Evolutionary conservation across 2,797 vertebrate species (phyloP), one percentile per base, ranked within the genome.

Genomic region (Myotis planiceps): DNA sequence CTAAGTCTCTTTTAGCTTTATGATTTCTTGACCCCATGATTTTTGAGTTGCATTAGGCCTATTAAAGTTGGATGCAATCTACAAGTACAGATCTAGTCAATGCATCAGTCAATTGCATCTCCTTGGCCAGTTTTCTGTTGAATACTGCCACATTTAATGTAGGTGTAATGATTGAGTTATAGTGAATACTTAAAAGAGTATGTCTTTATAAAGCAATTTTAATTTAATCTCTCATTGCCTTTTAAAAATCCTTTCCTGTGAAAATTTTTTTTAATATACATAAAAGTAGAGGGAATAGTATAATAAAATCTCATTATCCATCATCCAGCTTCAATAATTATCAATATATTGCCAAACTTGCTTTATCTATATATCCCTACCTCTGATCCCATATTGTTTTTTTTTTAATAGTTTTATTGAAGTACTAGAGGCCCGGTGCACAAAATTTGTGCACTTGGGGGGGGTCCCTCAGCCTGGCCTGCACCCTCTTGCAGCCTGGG

Each of bases 161-260:
- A 85, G 8, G 8, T 42, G 3, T 68, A 76, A 21, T 4, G 80
- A 58, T 18, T 76, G 42, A 32, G 58, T 58, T 88, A 39, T 53
- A 88, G 45, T 27, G 18, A 69, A 49, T 53, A 49, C 16, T 37
- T 88, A 65, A 53, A 42, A 66, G 72, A 94, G 10, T 72, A 6
- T 69, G 9, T 89, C 25, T 90, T 92, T 78, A 63, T 66, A 86
- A 82, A 86, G 37, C 12, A 85, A 47, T 82, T 81, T 88, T 42
- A 88, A 76, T 79, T 75, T 90, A 51, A 53, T 86, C 8, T 51
- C 16, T 93, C 15, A 8, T 66, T 37, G 60, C 19, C 29, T 45
- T 92, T 86, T 32, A n/a, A 60, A 66, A 74, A 45, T 0, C 53
- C 93, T 79, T 85, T 76, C 60, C 13, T 78, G 37, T 90, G 45